Conservation (phyloP, 2,888 invertebrate genomes). For the Dynastes hyllus region DNA sequence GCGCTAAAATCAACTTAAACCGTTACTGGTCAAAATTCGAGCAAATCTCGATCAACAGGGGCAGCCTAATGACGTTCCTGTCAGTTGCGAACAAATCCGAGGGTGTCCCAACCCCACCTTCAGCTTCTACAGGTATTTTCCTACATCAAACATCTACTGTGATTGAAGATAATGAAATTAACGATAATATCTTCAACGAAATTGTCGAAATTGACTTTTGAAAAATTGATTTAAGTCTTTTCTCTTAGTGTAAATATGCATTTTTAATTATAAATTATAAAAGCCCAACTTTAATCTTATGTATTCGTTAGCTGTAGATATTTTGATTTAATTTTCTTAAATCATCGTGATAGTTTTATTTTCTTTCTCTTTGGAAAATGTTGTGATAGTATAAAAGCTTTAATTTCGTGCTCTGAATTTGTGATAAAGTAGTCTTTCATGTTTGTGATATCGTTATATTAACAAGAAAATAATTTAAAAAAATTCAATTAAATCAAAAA, state of each 20-base stretch:
- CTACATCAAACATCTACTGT: constrained; percentile 66
- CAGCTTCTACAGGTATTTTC: constrained; percentile 62
- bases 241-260: neutral
- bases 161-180: constrained; percentile 72
- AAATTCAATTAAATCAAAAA: constrained; percentile 52
- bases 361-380: neutral
- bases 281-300: constrained; percentile 16
- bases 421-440: constrained; percentile 4
- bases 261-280: neutral
- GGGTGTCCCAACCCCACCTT: constrained; percentile 65
- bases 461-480: neutral
- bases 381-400: constrained; percentile 52
- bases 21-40: constrained; percentile 79
- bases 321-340: neutral
- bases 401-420: neutral
- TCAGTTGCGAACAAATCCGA: constrained; percentile 68
- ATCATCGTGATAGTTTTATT: constrained; percentile 32
- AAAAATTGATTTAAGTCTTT: constrained; percentile 10
- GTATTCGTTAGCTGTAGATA: neutral
- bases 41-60: constrained; percentile 70
- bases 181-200: constrained; percentile 76
- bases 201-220: constrained; percentile 59
- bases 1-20: constrained; percentile 78
- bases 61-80: constrained; percentile 61
- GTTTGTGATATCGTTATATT: constrained; percentile 51